Evolutionary conservation across 2,797 vertebrate species (phyloP).

Genomic region (Allochrocebus solatus): DNA sequence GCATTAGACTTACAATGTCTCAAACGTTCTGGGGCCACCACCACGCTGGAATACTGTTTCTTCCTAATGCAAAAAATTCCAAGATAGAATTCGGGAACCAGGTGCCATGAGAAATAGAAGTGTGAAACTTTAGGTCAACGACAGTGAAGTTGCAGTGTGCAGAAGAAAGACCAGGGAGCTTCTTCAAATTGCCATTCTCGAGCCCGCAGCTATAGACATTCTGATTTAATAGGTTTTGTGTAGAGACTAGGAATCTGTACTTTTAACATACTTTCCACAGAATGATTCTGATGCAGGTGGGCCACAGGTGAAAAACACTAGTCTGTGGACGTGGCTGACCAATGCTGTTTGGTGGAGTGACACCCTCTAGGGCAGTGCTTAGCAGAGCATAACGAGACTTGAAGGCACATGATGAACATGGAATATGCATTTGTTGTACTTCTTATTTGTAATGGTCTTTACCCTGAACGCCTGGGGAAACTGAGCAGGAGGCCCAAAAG

Average conservation of each 20-base stretch:
- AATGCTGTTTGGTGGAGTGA: neutral
- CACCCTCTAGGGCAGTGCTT: no score
- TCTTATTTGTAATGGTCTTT: neutral
- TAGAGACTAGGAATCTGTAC: neutral
- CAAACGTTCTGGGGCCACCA: neutral
- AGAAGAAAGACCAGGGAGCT: neutral
- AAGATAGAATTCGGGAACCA: neutral
- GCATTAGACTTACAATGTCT: neutral
- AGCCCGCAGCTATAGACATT: neutral
- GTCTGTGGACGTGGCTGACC: neutral
- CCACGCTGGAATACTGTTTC: neutral
- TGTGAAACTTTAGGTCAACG: neutral
- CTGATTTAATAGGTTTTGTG: neutral
- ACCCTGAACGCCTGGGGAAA: neutral
- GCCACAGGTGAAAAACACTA: neutral
- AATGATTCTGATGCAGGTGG: neutral
- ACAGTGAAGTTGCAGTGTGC: neutral
- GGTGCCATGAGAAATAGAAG: neutral
- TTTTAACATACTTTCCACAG: neutral
- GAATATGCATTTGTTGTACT: neutral
- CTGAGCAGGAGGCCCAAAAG: neutral
- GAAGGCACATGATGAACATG: neutral
- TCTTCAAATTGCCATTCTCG: neutral
- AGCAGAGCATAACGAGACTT: neutral
- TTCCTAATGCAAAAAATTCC: neutral